Evolutionary conservation across 2,888 invertebrate species (phyloP).

Genomic region (Pandemis heparana): DNA sequence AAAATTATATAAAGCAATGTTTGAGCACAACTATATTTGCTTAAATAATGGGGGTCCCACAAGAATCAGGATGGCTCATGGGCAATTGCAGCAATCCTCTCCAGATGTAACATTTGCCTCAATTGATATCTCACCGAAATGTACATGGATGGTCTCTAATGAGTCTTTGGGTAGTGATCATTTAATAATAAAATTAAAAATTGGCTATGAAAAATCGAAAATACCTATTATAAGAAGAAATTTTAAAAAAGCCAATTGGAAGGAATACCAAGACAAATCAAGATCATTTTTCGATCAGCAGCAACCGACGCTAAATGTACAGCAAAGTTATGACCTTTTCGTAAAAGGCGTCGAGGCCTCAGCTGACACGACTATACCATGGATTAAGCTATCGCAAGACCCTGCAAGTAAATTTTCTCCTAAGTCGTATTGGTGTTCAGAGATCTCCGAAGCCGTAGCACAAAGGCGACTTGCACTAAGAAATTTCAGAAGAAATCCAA

Average conservation of each 20-base stretch:
- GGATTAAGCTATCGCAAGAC: conserved; percentile 19
- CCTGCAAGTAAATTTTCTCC: too few species aligned
- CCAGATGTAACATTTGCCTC: not conserved
- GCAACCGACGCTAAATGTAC: not conserved
- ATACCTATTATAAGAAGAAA: not conserved
- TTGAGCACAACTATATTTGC: conserved; percentile 4
- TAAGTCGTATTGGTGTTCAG: conserved; percentile 44
- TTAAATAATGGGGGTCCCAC: not conserved
- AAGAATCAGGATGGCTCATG: not conserved
- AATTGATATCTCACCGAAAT: not conserved
- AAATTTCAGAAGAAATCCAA: conserved; percentile 44
- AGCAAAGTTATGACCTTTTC: not conserved
- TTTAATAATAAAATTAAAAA: not conserved
- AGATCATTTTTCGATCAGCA: not conserved
- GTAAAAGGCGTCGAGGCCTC: conserved; percentile 10
- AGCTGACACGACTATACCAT: conserved; percentile 37
- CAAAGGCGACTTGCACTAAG: conserved; percentile 41
- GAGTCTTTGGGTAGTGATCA: conserved; percentile 1
- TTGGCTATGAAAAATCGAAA: not conserved
- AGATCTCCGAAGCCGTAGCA: conserved; percentile 44
- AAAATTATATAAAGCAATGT: conserved; percentile 8
- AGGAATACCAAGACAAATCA: not conserved
- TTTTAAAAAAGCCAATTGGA: not conserved
- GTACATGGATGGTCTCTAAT: conserved; percentile 4
- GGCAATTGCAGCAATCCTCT: not conserved